These are phyloP conservation scores for Caenorhabditis sp. DNA, from an alignment of 2,888 invertebrate species.

Conservation along the genomic window DNA sequence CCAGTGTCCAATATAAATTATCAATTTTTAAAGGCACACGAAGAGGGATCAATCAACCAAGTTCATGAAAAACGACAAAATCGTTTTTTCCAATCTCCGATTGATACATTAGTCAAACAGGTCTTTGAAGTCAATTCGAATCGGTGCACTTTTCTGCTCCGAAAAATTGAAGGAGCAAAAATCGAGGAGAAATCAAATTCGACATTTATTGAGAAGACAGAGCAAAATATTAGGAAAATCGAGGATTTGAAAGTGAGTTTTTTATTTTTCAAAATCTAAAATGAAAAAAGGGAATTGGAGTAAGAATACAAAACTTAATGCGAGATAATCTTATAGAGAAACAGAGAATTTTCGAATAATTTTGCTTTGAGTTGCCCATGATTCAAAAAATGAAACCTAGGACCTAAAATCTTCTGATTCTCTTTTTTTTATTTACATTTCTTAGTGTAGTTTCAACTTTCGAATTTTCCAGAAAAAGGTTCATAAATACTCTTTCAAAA, in stretches of 20 bases:
- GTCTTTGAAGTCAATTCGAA: conserved; percentile 31
- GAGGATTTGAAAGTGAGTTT: conserved; percentile 31
- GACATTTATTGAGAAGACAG: conserved; percentile 34
- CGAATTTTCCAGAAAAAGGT: too few species aligned
- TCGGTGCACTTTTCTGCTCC: conserved; percentile 36
- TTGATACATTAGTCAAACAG: conserved; percentile 43
- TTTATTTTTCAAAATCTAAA: conserved; percentile 1
- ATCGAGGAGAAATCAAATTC: conserved; percentile 21
- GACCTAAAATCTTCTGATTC: too few species aligned
- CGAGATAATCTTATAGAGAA: too few species aligned
- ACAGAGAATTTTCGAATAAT: too few species aligned
- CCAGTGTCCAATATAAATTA: too few species aligned
- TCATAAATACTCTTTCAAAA: too few species aligned
- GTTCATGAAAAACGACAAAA: conserved; percentile 55
- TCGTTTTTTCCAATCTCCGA: conserved; percentile 54
- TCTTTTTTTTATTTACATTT: too few species aligned
- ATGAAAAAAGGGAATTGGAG: too few species aligned
- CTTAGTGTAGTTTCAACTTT: too few species aligned
- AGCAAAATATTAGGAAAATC: conserved; percentile 28
- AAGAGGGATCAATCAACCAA: conserved; percentile 57
- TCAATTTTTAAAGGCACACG: conserved; percentile 41
- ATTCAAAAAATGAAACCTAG: too few species aligned
- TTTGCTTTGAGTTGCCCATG: too few species aligned
- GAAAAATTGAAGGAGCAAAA: conserved; percentile 27
- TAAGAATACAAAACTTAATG: too few species aligned